phyloP scores from a whole-genome alignment of 2,113 vertebrate species.

The Campylomormyrus numenius region DNA sequence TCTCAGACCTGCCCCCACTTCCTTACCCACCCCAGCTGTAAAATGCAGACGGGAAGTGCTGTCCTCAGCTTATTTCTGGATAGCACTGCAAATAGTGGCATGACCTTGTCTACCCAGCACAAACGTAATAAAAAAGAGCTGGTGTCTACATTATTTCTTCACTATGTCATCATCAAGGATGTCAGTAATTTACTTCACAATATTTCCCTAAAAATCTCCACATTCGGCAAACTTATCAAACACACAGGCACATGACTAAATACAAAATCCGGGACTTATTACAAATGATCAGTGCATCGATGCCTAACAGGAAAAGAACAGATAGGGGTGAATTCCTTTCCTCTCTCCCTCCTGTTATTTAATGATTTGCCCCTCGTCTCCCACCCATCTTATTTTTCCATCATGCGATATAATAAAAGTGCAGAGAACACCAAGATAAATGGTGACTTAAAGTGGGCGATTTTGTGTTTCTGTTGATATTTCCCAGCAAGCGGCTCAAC shows the following conservation, averaged over 20 bases:
- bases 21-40: background rate
- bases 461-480: background rate
- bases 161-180: background rate
- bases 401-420: background rate
- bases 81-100: background rate
- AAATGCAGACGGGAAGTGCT: background rate
- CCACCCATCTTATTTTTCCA: background rate
- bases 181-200: background rate
- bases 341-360: background rate
- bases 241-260: background rate
- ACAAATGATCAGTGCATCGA: background rate
- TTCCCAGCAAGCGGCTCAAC: background rate
- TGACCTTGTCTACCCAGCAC: background rate
- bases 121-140: background rate
- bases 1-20: no score
- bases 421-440: background rate
- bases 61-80: background rate
- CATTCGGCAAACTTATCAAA: background rate
- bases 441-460: background rate
- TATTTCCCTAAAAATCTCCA: background rate
- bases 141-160: background rate
- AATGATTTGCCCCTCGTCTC: background rate
- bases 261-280: background rate
- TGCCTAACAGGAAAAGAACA: background rate
- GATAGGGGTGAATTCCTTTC: background rate